Conservation (phyloP, 2,113 vertebrate species). For the Ictalurus punctatus region DNA sequence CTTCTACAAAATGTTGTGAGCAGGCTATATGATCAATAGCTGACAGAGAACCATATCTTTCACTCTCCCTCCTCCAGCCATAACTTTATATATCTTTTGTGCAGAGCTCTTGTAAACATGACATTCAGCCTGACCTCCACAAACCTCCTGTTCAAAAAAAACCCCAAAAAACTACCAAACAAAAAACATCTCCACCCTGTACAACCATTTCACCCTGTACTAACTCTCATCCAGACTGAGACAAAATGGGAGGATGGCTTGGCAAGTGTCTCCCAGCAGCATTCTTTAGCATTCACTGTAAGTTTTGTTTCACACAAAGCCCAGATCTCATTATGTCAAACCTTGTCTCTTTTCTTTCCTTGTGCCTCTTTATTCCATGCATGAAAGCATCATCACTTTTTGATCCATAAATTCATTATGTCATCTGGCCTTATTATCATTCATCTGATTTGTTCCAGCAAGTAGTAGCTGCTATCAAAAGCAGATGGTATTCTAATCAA, state of each 20-base stretch:
- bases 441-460: slow-evolving; percentile 49
- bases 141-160: not conserved
- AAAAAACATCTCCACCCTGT: not conserved
- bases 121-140: slow-evolving; percentile 21
- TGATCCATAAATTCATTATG: slow-evolving; percentile 53
- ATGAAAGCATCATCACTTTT: slow-evolving; percentile 44
- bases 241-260: slow-evolving; percentile 10
- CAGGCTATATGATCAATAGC: not conserved
- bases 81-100: not conserved
- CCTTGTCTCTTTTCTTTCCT: slow-evolving; percentile 9
- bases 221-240: not conserved
- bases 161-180: no score
- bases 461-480: slow-evolving; percentile 49
- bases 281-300: slow-evolving; percentile 47
- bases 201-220: slow-evolving; percentile 10
- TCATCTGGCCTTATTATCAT: slow-evolving; percentile 47
- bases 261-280: slow-evolving; percentile 26
- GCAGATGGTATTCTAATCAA: slow-evolving; percentile 41
- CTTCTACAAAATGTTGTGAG: not conserved
- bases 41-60: not conserved
- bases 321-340: slow-evolving; percentile 33
- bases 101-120: not conserved
- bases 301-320: slow-evolving; percentile 43
- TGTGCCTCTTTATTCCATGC: not conserved
- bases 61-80: not conserved